phyloP scores from a whole-genome alignment of 2,113 vertebrate genomes.

The Pituophis catenifer region DNA sequence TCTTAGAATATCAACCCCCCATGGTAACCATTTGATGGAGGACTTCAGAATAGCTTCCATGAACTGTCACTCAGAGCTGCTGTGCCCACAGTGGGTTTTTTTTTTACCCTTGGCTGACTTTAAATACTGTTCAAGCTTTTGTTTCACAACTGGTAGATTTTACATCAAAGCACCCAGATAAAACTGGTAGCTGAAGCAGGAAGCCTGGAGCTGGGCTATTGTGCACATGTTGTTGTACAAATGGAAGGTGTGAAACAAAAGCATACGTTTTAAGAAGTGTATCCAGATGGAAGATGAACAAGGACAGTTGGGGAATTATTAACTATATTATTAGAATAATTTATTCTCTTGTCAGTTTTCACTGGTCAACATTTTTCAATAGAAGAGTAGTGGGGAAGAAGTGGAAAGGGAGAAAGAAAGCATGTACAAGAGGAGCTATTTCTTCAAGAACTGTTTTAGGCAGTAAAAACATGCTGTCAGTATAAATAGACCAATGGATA shows the following conservation, averaged over 20 bases:
- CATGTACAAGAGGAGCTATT: constrained; percentile 19
- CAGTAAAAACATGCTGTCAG: constrained; percentile 34
- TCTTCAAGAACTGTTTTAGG: not conserved
- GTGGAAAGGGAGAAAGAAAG: not conserved
- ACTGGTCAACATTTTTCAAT: not conserved
- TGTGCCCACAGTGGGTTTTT: constrained; percentile 8
- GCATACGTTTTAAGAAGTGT: constrained; percentile 4
- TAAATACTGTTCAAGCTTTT: constrained; percentile 27
- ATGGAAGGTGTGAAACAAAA: constrained; percentile 4
- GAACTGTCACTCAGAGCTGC: not conserved
- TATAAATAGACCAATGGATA: constrained; percentile 22
- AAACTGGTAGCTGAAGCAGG: constrained; percentile 56
- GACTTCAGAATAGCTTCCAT: not conserved
- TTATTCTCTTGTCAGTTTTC: not conserved
- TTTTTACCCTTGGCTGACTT: constrained; percentile 21
- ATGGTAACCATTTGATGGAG: not conserved
- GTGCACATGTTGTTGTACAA: constrained; percentile 18
- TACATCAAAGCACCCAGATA: constrained; percentile 57
- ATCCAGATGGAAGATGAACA: constrained; percentile 9
- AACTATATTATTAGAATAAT: not conserved
- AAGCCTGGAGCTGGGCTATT: constrained; percentile 40
- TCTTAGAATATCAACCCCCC: not conserved
- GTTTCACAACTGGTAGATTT: constrained; percentile 44
- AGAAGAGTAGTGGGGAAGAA: not conserved
- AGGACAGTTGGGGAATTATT: not conserved